phyloP scores from a whole-genome alignment of 2,797 vertebrate species.

The Poecilia gillii region DNA sequence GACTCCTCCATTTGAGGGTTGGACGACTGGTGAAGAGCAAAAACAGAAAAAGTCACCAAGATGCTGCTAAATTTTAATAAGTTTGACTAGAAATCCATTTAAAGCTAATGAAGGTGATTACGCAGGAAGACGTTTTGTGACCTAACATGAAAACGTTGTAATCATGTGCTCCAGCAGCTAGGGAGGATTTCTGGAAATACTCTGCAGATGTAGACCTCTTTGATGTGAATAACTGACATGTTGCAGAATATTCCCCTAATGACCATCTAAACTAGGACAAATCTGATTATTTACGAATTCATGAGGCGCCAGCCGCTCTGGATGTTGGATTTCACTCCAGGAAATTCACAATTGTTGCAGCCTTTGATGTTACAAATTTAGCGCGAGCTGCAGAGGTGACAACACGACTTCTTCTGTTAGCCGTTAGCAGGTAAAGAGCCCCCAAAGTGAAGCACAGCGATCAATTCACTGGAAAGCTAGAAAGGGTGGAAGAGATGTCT shows the following conservation, averaged over 20 bases:
- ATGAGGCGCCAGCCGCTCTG: conserved; percentile 11
- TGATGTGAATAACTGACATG: conserved; percentile 32
- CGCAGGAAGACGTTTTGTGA: neutral
- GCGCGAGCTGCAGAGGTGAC: neutral
- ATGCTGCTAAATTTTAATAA: neutral
- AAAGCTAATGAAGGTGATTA: conserved; percentile 6
- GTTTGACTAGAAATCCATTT: neutral
- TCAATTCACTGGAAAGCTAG: neutral
- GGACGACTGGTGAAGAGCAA: neutral
- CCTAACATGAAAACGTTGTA: neutral
- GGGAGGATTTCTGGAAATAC: conserved; percentile 24
- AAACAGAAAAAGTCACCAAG: neutral
- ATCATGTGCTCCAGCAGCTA: conserved; percentile 7
- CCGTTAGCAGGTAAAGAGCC: neutral
- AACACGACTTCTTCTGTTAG: neutral
- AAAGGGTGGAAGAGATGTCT: neutral
- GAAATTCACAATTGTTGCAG: conserved; percentile 7
- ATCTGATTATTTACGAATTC: conserved; percentile 37
- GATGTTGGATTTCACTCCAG: conserved; percentile 5
- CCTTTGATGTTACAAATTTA: conserved; percentile 13
- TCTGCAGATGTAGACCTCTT: conserved; percentile 20
- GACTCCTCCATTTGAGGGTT: neutral
- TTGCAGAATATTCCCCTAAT: conserved; percentile 32
- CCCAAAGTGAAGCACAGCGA: neutral
- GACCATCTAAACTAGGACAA: conserved; percentile 40